These are phyloP conservation scores for Leptopilina drosophilae DNA, from an alignment of 2,888 invertebrate species.

Conservation along the genomic window DNA sequence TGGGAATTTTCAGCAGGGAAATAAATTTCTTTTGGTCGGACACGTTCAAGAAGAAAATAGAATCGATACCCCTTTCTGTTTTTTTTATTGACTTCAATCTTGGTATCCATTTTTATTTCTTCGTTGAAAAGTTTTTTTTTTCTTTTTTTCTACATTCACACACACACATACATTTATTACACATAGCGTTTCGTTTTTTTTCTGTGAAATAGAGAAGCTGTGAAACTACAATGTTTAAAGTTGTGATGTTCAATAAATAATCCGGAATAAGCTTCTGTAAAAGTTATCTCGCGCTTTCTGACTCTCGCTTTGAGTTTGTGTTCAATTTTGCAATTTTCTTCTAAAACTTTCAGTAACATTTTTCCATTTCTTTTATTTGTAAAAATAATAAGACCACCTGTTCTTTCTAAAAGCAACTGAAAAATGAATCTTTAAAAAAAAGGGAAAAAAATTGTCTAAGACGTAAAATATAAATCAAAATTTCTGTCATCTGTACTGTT, in stretches of 20 bases:
- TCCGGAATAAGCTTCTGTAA: conserved; percentile 6
- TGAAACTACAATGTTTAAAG: conserved; percentile 6
- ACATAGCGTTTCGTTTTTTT: not conserved
- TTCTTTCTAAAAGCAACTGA: not conserved
- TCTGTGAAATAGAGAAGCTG: not conserved
- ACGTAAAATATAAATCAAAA: too few relatives aligned
- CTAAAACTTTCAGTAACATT: not conserved
- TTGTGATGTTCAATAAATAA: conserved; percentile 8
- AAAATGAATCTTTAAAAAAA: not conserved
- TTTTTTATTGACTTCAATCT: conserved; percentile 13
- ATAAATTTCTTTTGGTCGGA: conserved; percentile 34
- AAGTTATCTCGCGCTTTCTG: not conserved
- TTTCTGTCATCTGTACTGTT: too few relatives aligned
- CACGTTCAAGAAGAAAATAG: conserved; percentile 11
- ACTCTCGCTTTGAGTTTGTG: not conserved
- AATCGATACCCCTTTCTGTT: not conserved
- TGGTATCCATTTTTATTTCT: conserved; percentile 11
- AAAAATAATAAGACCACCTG: conserved; percentile 15
- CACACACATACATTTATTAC: not conserved
- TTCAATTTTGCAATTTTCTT: not conserved
- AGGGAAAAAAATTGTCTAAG: too few relatives aligned
- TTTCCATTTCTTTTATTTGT: not conserved
- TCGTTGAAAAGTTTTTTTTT: not conserved
- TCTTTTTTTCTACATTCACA: not conserved
- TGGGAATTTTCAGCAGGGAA: conserved; percentile 1